Percentiles rank a stretch among this genome's conserved stretches.
Conservation (phyloP, 2,888 invertebrate species). For the Oligia latruncula region DNA sequence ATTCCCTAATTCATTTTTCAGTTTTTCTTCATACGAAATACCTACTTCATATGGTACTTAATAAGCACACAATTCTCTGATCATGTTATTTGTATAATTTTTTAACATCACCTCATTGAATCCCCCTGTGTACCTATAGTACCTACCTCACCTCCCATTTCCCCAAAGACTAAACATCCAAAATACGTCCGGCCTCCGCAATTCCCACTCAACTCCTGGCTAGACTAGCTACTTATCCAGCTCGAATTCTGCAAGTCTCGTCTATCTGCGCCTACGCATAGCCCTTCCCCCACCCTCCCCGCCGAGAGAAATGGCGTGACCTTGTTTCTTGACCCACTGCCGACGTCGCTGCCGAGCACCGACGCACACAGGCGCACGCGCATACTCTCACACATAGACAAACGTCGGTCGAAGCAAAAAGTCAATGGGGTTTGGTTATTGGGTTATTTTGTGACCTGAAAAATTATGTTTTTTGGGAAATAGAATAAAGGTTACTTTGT, state of each 20-base stretch:
- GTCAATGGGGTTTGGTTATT: constrained; percentile 36
- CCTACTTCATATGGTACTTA: neutral
- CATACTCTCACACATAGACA: constrained; percentile 60
- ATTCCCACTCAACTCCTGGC: constrained; percentile 30
- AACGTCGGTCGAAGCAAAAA: constrained; percentile 56
- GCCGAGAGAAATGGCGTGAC: constrained; percentile 87
- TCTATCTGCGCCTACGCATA: constrained; percentile 69
- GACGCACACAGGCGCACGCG: constrained; percentile 65
- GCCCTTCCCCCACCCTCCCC: constrained; percentile 66
- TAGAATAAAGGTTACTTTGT: neutral
- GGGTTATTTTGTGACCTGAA: constrained; percentile 31
- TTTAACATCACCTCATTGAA: too few species aligned
- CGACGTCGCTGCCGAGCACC: constrained; percentile 87
- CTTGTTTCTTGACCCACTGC: constrained; percentile 89
- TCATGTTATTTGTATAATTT: neutral
- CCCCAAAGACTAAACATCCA: neutral
- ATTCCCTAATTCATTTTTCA: neutral
- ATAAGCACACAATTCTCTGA: neutral
- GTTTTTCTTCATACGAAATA: neutral
- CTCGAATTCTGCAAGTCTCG: constrained; percentile 53
- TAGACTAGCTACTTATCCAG: constrained; percentile 43
- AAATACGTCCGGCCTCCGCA: constrained; percentile 10
- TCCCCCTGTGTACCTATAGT: neutral
- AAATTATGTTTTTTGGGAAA: constrained; percentile 12
- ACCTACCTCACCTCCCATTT: neutral